These are phyloP conservation scores for Cosmia trapezina DNA, from an alignment of 2,888 invertebrate genomes.

Conservation along the genomic window DNA sequence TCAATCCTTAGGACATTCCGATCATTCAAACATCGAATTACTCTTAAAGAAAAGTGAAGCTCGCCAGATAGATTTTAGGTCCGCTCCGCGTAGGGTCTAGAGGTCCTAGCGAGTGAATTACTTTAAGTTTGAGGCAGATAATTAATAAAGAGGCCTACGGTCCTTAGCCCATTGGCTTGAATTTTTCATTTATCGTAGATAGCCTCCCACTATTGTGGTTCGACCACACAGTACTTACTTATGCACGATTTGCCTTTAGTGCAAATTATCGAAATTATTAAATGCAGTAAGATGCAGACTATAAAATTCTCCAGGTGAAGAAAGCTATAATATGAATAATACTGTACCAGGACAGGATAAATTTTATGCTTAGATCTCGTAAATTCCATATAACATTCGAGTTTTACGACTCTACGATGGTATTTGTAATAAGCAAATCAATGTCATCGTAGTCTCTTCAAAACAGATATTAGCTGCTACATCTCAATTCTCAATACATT, in stretches of 20 bases:
- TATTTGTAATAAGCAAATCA: not conserved
- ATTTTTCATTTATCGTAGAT: too few species aligned
- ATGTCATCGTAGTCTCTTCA: not conserved
- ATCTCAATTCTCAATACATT: conserved; percentile 24
- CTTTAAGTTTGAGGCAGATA: too few species aligned
- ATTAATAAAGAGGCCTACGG: too few species aligned
- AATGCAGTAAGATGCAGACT: not conserved
- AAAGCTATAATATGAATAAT: not conserved
- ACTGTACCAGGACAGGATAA: not conserved
- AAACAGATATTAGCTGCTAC: not conserved
- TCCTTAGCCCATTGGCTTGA: too few species aligned
- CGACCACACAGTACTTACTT: too few species aligned
- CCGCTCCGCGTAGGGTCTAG: too few species aligned
- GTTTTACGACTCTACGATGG: conserved; percentile 1
- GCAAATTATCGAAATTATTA: not conserved
- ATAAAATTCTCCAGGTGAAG: not conserved
- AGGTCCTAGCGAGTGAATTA: too few species aligned
- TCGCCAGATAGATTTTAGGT: too few species aligned
- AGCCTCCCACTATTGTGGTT: too few species aligned
- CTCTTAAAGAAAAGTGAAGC: too few species aligned
- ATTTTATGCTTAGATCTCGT: conserved; percentile 1
- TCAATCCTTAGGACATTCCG: too few species aligned
- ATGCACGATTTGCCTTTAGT: not conserved
- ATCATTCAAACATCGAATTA: too few species aligned
- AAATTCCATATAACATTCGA: not conserved